Evolutionary conservation across 1,140 invertebrate species (phyloP).

Genomic region (Teleogryllus occipitalis): DNA sequence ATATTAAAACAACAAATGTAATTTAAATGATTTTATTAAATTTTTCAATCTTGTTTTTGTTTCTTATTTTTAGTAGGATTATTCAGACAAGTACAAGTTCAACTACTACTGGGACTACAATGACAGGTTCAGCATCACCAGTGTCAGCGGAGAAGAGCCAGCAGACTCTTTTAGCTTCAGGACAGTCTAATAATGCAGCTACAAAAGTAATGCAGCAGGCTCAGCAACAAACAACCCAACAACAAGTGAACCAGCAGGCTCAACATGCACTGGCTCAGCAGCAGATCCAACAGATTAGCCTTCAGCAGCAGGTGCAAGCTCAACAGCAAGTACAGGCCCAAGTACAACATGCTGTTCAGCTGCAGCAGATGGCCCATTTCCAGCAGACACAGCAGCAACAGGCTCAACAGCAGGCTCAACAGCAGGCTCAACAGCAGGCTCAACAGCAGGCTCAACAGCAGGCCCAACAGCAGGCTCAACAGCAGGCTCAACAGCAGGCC

Average conservation of each 20-base stretch:
- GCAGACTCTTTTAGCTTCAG: slow-evolving; percentile 39
- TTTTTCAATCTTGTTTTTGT: not conserved
- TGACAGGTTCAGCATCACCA: slow-evolving; percentile 36
- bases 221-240: slow-evolving; percentile 30
- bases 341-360: slow-evolving; percentile 28
- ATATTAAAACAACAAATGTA: too few relatives aligned
- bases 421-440: slow-evolving; percentile 15
- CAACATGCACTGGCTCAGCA: slow-evolving; percentile 34
- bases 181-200: slow-evolving; percentile 21
- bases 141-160: slow-evolving; percentile 37
- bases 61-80: slow-evolving; percentile 33
- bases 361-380: slow-evolving; percentile 33
- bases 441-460: slow-evolving; percentile 20
- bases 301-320: slow-evolving; percentile 1
- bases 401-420: not conserved
- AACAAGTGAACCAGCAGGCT: slow-evolving; percentile 31
- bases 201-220: slow-evolving; percentile 26
- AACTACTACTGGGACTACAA: slow-evolving; percentile 40
- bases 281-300: slow-evolving; percentile 33
- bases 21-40: too few relatives aligned
- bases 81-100: slow-evolving; percentile 43
- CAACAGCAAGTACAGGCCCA: slow-evolving; percentile 18
- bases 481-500: slow-evolving; percentile 29
- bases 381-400: slow-evolving; percentile 22
- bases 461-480: slow-evolving; percentile 17